These are phyloP conservation scores for Argopecten irradians DNA, from an alignment of 1,140 invertebrate species.

Conservation along the genomic window DNA sequence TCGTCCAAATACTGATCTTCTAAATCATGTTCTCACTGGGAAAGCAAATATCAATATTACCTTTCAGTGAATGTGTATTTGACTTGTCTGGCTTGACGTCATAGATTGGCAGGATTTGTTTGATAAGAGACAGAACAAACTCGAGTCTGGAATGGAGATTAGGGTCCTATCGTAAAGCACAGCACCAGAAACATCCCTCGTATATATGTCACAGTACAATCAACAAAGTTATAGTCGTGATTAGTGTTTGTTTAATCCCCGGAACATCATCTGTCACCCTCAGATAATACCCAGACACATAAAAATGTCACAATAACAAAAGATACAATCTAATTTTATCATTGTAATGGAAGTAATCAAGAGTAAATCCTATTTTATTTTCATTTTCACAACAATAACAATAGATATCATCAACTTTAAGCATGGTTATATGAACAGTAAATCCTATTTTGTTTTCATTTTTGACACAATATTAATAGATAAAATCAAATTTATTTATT, in stretches of 20 bases:
- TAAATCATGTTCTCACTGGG: background rate
- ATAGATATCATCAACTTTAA: too few relatives aligned
- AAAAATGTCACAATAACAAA: too few relatives aligned
- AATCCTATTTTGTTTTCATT: too few relatives aligned
- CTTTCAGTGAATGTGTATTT: background rate
- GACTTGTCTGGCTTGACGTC: background rate
- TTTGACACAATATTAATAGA: too few relatives aligned
- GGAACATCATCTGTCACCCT: background rate
- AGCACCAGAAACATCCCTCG: background rate
- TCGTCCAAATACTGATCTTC: background rate
- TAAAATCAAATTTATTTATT: too few relatives aligned
- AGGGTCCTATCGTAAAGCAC: background rate
- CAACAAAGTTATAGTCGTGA: background rate
- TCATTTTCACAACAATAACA: too few relatives aligned
- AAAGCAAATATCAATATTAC: background rate
- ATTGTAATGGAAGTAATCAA: too few relatives aligned
- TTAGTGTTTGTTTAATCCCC: background rate
- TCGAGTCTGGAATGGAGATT: background rate
- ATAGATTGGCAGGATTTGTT: conserved; percentile 15
- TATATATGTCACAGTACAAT: background rate
- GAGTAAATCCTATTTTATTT: too few relatives aligned
- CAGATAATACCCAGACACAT: background rate
- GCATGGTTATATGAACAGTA: too few relatives aligned
- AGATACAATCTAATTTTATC: too few relatives aligned
- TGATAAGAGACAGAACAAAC: background rate